These are phyloP conservation scores for Spodoptera litura DNA, from an alignment of 1,140 invertebrate genomes.

Conservation along the genomic window DNA sequence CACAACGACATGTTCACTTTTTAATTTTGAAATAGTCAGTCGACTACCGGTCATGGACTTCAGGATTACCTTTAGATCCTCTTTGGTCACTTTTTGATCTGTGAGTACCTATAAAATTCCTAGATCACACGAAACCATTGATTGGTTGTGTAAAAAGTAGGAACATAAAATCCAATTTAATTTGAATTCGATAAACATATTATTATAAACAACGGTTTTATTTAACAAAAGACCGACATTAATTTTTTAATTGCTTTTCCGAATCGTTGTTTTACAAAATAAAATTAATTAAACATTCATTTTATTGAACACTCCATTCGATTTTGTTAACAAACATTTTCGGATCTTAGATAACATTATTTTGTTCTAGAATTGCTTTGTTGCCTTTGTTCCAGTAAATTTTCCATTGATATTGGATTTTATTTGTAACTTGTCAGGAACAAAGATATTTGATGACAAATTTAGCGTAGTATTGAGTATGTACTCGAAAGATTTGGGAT, in stretches of 20 bases:
- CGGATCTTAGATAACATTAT: too few relatives aligned
- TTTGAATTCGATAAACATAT: not conserved
- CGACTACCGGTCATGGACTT: too few relatives aligned
- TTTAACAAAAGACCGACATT: not conserved
- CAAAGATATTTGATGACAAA: too few relatives aligned
- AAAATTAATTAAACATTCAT: slow-evolving; percentile 7
- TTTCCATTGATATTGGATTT: too few relatives aligned
- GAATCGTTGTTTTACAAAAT: not conserved
- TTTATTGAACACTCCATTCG: not conserved
- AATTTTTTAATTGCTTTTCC: slow-evolving; percentile 1
- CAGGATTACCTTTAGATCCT: not conserved
- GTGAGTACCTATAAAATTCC: not conserved
- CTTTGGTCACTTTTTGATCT: not conserved
- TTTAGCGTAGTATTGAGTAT: too few relatives aligned
- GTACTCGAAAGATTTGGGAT: too few relatives aligned
- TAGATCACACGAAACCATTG: not conserved
- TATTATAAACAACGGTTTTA: not conserved
- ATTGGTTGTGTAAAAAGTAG: too few relatives aligned
- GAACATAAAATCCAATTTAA: not conserved
- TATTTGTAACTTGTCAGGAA: too few relatives aligned
- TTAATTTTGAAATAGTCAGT: too few relatives aligned
- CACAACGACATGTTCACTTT: too few relatives aligned
- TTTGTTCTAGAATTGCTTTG: too few relatives aligned
- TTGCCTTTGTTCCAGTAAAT: too few relatives aligned
- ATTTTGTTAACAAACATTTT: not conserved